These are phyloP conservation scores for Orchesella cincta DNA, from an alignment of 1,140 invertebrate species.

Conservation along the genomic window DNA sequence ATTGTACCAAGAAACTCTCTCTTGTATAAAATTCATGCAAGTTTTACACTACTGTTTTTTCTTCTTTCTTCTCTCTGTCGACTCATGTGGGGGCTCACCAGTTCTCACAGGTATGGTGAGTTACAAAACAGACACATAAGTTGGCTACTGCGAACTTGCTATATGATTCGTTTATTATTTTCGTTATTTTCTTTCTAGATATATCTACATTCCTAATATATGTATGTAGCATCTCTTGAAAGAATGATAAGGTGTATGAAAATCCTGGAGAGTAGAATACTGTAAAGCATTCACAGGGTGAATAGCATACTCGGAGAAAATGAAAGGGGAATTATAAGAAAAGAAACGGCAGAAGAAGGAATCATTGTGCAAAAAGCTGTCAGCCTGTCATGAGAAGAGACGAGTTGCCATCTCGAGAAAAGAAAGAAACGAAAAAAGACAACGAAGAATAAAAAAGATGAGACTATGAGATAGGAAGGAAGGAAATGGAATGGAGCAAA, in stretches of 20 bases:
- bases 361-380: constrained; percentile 40
- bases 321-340: constrained; percentile 28
- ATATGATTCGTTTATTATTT: not conserved
- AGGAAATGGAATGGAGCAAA: constrained; percentile 21
- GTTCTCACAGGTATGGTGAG: not conserved
- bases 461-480: constrained; percentile 27
- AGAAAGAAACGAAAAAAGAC: constrained; percentile 32
- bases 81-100: not conserved
- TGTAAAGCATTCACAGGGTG: not conserved
- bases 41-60: not conserved
- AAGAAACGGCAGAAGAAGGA: constrained; percentile 27
- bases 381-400: constrained; percentile 41
- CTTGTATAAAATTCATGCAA: constrained; percentile 13
- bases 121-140: no score
- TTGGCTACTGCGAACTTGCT: not conserved
- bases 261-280: no score
- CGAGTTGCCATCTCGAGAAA: constrained; percentile 29
- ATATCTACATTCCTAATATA: no score
- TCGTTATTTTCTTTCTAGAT: not conserved
- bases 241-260: constrained; percentile 13
- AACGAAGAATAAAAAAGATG: constrained; percentile 32
- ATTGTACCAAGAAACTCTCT: not conserved
- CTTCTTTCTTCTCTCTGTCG: not conserved
- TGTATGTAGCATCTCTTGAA: not conserved
- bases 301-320: constrained; percentile 7